Conservation (phyloP, 2,113 vertebrate genomes). For the Chlamydotis undulata region DNA sequence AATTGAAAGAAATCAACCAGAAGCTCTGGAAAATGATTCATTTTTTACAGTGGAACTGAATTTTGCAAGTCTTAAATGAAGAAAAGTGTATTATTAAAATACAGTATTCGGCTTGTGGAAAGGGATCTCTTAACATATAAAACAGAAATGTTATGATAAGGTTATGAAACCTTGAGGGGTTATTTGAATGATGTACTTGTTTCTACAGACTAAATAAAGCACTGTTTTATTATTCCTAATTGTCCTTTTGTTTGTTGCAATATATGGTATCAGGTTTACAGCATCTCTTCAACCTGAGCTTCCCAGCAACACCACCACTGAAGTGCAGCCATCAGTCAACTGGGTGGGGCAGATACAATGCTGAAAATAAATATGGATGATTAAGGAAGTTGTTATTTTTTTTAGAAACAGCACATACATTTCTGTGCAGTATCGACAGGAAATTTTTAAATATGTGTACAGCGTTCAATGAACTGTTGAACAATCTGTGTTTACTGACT, state of each 20-base stretch:
- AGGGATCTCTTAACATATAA: neutral
- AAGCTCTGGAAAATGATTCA: slow-evolving; percentile 34
- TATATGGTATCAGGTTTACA: neutral
- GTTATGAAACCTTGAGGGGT: neutral
- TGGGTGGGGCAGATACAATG: neutral
- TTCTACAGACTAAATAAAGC: neutral
- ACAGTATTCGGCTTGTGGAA: neutral
- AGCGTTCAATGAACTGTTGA: neutral
- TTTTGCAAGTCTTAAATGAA: neutral
- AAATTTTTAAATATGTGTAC: neutral
- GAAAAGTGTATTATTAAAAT: neutral
- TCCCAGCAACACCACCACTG: neutral
- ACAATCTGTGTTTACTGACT: neutral
- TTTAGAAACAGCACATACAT: neutral
- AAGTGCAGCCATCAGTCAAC: neutral
- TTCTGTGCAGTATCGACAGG: neutral
- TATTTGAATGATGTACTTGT: neutral
- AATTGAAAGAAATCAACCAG: slow-evolving; percentile 48
- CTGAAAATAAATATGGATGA: neutral
- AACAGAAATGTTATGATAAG: neutral
- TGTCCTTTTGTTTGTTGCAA: slow-evolving; percentile 20
- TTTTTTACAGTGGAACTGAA: slow-evolving; percentile 25
- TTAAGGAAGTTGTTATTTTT: neutral
- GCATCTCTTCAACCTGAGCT: slow-evolving; percentile 24
- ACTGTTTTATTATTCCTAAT: neutral